Evolutionary conservation across 1,140 invertebrate genomes (phyloP), one percentile per base, ranked within the genome.

Genomic region (Heliothis virescens): DNA sequence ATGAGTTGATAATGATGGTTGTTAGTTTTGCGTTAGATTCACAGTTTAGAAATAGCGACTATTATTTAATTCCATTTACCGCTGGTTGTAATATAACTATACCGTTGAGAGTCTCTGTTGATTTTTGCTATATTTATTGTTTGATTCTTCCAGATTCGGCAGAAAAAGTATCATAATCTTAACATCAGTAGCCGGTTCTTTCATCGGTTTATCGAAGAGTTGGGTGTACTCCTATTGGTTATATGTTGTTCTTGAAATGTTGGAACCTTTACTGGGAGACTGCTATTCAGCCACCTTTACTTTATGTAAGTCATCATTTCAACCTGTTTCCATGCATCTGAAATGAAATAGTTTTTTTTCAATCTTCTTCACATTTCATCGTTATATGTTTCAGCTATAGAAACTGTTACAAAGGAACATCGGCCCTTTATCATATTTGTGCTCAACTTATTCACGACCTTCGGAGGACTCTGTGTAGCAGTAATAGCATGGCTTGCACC

Each of bases 251-350:
- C 72, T 92, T 69, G 91, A 91, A 67, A 90, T 91, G 21, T 26
- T 92, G 3, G 91, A 90, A 72, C 85, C 88, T 16, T 79, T 83
- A 13, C 63, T 92, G 4, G 91, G 91, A 1, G 91, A 91, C 48
- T 77, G 79, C 34, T 89, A 85, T 55, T 90, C 89, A 0, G 87
- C 91, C 3, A 78, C 83, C n/a, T 92, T 85, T 50, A 87, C 90
- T 50, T 65, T 92, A 41, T 76, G 91, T 92, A 59, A 85, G 34
- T 41, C 34, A 5, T 86, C 50, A 29, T 29, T 5, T 1, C 12
- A 0, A 3, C 16, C 2, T 13, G 3, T 11, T 60, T 26, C 59
- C 3, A 4, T 59, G 11, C 57, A 5, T 9, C 18, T 21, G 10
- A 18, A 5, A n/a, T 13, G 53, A 7, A 2, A 60, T 0, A 34